Conservation (phyloP, 1,140 invertebrate species). For the Polypedilum pembai region DNA sequence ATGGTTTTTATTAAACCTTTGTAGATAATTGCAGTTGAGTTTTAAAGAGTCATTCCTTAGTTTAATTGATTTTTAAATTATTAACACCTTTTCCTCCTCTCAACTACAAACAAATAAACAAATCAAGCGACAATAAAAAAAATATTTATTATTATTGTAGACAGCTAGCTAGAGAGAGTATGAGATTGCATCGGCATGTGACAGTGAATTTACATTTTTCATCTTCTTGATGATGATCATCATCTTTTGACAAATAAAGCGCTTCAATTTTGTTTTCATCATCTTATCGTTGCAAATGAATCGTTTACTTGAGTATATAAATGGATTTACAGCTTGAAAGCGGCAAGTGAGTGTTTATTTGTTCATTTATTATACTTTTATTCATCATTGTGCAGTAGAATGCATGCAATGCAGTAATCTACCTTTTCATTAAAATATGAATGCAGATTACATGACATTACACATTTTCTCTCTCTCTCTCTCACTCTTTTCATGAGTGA, state of each 20-base stretch:
- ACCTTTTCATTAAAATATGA: not conserved
- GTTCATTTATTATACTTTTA: not conserved
- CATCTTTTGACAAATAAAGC: not conserved
- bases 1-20: too few species aligned
- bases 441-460: slow-evolving; percentile 18
- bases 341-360: not conserved
- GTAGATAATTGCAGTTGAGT: too few species aligned
- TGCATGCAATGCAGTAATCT: slow-evolving; percentile 4
- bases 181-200: not conserved
- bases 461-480: not conserved
- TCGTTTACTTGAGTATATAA: not conserved
- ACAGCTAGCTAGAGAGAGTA: not conserved
- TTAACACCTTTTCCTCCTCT: too few species aligned
- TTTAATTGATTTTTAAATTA: too few species aligned
- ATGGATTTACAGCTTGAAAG: not conserved
- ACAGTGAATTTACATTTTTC: slow-evolving; percentile 11
- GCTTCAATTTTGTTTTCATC: slow-evolving; percentile 18
- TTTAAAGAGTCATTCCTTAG: too few species aligned
- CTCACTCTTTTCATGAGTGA: not conserved
- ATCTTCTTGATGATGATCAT: not conserved
- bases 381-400: not conserved
- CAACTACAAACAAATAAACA: too few species aligned
- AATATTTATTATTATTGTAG: too few species aligned
- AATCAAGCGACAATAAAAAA: too few species aligned
- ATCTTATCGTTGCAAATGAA: not conserved